phyloP scores from a whole-genome alignment of 2,888 invertebrate genomes.

The Cantharis flavilabris region DNA sequence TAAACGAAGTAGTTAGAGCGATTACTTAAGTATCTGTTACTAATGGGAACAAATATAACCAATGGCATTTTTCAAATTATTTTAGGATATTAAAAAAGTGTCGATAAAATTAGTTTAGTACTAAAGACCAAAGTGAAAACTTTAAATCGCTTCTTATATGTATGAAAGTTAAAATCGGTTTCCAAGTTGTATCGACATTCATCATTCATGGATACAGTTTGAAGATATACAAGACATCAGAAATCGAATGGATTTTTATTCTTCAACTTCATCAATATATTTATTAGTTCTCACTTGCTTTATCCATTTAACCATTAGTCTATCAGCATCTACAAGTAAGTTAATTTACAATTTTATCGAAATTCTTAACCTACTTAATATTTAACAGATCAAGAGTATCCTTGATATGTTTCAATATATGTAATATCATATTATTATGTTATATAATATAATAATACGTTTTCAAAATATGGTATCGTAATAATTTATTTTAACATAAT shows the following conservation, averaged over 20 bases:
- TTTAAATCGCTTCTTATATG: not conserved
- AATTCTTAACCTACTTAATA: not conserved
- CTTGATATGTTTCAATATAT: not conserved
- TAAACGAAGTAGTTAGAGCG: not conserved
- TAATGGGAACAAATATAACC: not conserved
- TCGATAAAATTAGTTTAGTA: not conserved
- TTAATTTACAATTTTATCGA: not conserved
- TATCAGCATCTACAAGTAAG: conserved; percentile 20
- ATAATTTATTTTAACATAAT: not conserved
- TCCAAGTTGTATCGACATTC: not conserved
- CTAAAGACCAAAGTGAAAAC: not conserved
- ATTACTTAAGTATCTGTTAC: not conserved
- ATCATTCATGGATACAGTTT: conserved; percentile 8
- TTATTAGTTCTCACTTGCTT: conserved; percentile 30
- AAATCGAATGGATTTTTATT: conserved; percentile 31
- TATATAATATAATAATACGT: no score
- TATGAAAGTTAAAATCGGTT: not conserved
- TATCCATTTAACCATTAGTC: conserved; percentile 21
- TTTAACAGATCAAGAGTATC: not conserved
- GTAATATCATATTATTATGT: no score
- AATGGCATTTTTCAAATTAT: not conserved
- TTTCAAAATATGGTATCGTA: not conserved
- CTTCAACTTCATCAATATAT: conserved; percentile 28
- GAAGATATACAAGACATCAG: conserved; percentile 5
- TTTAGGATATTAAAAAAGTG: not conserved